A percentile compares a stretch with the other conserved stretches of the same genome.
phyloP scores from a whole-genome alignment of 2,113 vertebrate genomes.

The Myrmecophaga tridactyla region DNA sequence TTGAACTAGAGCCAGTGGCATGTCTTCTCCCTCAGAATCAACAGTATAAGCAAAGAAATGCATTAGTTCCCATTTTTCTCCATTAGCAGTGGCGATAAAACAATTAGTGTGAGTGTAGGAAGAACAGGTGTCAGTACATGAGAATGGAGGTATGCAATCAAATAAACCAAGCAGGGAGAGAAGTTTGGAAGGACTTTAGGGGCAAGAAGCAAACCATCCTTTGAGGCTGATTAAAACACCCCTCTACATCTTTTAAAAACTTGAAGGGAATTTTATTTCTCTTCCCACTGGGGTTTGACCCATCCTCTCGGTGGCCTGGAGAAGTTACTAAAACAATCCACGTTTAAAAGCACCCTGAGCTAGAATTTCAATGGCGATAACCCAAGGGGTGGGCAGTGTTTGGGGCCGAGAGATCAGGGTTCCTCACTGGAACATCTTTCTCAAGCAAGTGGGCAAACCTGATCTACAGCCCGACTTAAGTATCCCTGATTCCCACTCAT shows the following conservation, averaged over 20 bases:
- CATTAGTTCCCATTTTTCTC: background rate
- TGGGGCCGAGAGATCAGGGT: constrained; percentile 63
- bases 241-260: constrained; percentile 67
- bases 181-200: constrained; percentile 33
- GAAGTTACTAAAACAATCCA: constrained; percentile 67
- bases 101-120: background rate
- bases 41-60: background rate
- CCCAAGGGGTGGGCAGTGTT: background rate
- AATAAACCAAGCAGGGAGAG: constrained; percentile 12
- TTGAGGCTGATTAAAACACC: constrained; percentile 66
- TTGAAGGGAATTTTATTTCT: constrained; percentile 75
- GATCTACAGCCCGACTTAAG: constrained; percentile 53
- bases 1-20: background rate
- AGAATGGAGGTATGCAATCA: constrained; percentile 40
- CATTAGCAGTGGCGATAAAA: background rate
- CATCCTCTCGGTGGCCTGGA: constrained; percentile 22
- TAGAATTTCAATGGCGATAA: constrained; percentile 48
- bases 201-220: constrained; percentile 68
- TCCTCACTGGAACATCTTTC: constrained; percentile 63
- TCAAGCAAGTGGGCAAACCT: constrained; percentile 75
- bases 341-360: constrained; percentile 78
- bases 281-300: constrained; percentile 50
- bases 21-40: background rate
- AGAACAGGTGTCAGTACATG: background rate
- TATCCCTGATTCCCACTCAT: constrained; percentile 82